Evolutionary conservation across 2,888 invertebrate genomes (phyloP).

Genomic region (Nemoura dubitans): DNA sequence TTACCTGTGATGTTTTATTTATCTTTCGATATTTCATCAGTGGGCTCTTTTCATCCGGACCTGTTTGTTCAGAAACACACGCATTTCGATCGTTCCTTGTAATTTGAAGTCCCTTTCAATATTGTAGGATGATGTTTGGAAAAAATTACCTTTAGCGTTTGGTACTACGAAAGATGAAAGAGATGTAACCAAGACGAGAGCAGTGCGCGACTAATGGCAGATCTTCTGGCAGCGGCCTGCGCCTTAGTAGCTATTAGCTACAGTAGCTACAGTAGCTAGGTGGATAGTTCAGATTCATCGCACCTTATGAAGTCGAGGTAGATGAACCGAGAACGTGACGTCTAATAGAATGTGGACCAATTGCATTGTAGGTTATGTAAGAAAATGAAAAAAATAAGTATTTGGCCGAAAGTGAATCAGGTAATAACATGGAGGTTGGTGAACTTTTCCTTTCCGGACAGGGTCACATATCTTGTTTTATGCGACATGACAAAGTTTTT

Average conservation of each 20-base stretch:
- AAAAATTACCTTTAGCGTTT: not conserved
- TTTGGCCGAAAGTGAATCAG: no score
- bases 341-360: not conserved
- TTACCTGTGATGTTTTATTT: not conserved
- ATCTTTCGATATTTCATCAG: not conserved
- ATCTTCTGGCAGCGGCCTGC: not conserved
- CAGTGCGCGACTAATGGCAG: not conserved
- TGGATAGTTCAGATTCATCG: not conserved
- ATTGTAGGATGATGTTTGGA: not conserved
- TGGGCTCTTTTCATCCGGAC: not conserved
- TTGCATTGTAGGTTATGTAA: not conserved
- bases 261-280: no score
- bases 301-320: not conserved
- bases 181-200: not conserved
- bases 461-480: no score
- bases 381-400: no score
- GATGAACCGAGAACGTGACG: not conserved
- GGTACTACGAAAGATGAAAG: not conserved
- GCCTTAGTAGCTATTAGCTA: not conserved
- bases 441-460: no score
- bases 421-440: no score
- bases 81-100: not conserved
- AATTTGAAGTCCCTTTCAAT: not conserved
- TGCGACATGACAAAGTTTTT: no score
- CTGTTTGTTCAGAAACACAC: constrained; percentile 12